Percentiles rank a stretch among this genome's conserved stretches.
These are phyloP conservation scores for Falco punctatus DNA, from an alignment of 2,113 vertebrate species.

Conservation along the genomic window DNA sequence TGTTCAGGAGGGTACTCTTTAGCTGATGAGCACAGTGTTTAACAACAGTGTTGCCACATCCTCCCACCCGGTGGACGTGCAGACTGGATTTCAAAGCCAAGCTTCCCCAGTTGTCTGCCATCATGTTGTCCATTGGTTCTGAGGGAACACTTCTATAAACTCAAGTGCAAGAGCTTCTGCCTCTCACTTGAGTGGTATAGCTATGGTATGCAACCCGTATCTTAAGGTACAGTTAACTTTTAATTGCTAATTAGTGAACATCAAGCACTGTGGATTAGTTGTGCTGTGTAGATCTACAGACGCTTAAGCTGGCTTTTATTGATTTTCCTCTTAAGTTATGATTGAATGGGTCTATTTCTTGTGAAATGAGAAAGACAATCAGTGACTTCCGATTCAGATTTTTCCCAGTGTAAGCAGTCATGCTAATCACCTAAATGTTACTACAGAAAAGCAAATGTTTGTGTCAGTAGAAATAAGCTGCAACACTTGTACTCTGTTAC, in stretches of 20 bases:
- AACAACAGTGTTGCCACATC: not conserved
- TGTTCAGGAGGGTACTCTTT: not conserved
- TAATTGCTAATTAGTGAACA: not conserved
- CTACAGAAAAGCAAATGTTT: not conserved
- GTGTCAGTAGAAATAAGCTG: not conserved
- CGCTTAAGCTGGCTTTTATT: not conserved
- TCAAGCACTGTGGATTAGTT: not conserved
- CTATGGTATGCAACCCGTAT: not conserved
- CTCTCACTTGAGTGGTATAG: not conserved
- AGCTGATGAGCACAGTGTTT: not conserved
- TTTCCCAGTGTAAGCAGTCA: fast-evolving
- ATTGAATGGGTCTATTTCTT: not conserved
- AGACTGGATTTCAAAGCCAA: not conserved
- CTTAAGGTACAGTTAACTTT: not conserved
- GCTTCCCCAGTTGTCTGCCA: not conserved
- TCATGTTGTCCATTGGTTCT: not conserved
- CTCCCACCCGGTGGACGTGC: not conserved
- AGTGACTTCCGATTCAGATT: not conserved
- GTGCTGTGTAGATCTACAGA: not conserved
- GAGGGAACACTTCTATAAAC: not conserved
- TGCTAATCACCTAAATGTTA: not conserved
- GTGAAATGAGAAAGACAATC: not conserved
- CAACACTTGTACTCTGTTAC: not conserved
- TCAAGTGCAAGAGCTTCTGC: not conserved
- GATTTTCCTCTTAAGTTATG: not conserved